phyloP scores from a whole-genome alignment of 2,797 vertebrate species.

The Sebastes variabilis region DNA sequence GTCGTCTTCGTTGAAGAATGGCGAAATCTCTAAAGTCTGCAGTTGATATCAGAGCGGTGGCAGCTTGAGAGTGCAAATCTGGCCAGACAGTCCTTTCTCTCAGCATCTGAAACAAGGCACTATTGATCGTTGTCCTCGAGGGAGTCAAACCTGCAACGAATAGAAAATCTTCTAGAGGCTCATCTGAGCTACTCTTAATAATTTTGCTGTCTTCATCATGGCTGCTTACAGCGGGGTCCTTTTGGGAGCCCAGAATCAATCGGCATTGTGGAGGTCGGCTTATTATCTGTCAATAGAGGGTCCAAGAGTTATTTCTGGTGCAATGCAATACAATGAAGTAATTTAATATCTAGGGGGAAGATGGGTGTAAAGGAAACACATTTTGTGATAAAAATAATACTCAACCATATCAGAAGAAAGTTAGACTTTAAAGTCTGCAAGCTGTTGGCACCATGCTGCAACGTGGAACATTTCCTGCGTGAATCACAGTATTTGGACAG shows the following conservation, averaged over 20 bases:
- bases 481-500: conserved; percentile 46
- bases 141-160: conserved; percentile 70
- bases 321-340: conserved; percentile 40
- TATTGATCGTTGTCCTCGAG: conserved; percentile 64
- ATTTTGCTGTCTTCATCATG: conserved; percentile 77
- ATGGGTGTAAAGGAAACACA: conserved; percentile 22
- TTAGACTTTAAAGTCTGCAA: conserved; percentile 32
- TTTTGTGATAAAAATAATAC: conserved; percentile 25
- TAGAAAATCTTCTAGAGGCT: conserved; percentile 55
- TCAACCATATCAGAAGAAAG: conserved; percentile 41
- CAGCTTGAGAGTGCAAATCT: conserved; percentile 43
- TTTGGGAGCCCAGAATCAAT: conserved; percentile 71
- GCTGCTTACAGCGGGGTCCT: conserved; percentile 57
- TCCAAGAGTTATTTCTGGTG: conserved; percentile 52
- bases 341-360: conserved; percentile 46
- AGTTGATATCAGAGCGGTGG: conserved; percentile 33
- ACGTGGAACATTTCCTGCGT: conserved; percentile 39
- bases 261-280: conserved; percentile 53
- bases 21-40: conserved; percentile 29
- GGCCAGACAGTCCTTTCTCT: conserved; percentile 45
- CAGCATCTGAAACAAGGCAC: conserved; percentile 55
- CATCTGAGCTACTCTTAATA: conserved; percentile 73
- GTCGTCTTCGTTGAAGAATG: conserved; percentile 18
- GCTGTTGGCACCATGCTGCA: conserved; percentile 36
- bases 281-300: conserved; percentile 69